Evolutionary conservation across 1,140 invertebrate genomes (phyloP).

Genomic region (Zeugodacus cucurbitae): DNA sequence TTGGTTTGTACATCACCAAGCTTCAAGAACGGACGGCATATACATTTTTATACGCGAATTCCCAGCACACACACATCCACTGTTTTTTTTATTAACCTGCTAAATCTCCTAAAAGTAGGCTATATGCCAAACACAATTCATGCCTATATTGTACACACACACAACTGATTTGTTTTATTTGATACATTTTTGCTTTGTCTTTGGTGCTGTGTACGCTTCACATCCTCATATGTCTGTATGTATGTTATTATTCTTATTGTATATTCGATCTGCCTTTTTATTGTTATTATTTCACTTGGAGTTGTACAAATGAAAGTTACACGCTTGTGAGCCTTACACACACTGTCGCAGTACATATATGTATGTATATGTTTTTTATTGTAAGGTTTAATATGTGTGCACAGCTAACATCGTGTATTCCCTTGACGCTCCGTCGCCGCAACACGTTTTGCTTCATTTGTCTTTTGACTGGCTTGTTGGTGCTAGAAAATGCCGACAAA

Average conservation of each 20-base stretch:
- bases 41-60: background rate
- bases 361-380: background rate
- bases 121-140: background rate
- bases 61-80: background rate
- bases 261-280: background rate
- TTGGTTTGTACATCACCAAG: background rate
- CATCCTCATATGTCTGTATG: background rate
- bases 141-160: background rate
- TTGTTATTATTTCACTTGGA: background rate
- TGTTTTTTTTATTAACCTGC: background rate
- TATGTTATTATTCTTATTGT: background rate
- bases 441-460: background rate
- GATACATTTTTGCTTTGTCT: background rate
- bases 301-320: background rate
- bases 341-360: background rate
- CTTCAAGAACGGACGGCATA: background rate
- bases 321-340: background rate
- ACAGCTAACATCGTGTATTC: background rate
- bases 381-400: background rate
- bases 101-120: constrained; percentile 21
- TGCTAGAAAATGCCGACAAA: constrained; percentile 2
- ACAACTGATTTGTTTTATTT: background rate
- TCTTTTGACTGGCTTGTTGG: background rate
- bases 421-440: background rate
- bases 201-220: background rate